Evolutionary conservation across 2,113 vertebrate genomes (phyloP), one percentile per base, ranked within the genome.

Genomic region (Chunga burmeisteri): DNA sequence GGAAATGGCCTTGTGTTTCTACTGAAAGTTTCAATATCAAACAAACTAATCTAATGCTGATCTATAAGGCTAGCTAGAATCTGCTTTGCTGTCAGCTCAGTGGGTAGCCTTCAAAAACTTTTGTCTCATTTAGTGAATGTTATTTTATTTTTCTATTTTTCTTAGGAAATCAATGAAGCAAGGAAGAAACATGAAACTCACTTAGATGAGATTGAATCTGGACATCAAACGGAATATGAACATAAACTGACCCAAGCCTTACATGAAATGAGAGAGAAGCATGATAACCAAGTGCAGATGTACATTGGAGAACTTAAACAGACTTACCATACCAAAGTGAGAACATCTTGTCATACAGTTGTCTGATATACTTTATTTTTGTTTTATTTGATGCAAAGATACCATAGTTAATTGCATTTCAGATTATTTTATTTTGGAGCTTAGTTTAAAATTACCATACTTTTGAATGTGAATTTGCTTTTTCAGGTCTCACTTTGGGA

Each of bases 231-330:
- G 19, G 99, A 99, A 15, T 99, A 98, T 2, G 98, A 99, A 46
- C 98, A 98, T 63, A 99, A 99, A 70, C 97, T 99, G 95, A 93
- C 98, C 4, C 98, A 99, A 92, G 99, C 98, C 4, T 97, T 99
- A 20, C 18, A 92, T 0, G 99, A 99, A 56, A 98, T 99, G 96
- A 97, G 99, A 32, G 86, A 98, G 29, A 98, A 99, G 73, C 99
- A 99, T 1, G 98, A 99, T 11, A 97, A 97, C 27, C 99, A 99
- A 97, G 97, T 99, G 88, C 97, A 94, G 52, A 66, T 98, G 27
- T 99, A 99, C 96, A 99, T 98, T 95, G 97, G 98, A 2, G 98
- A 99, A 94, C 97, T 99, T 26, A 98, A 99, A 70, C 97, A 98
- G 86, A 98, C 98, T 11, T 99, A 99, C 73, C 19, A 93, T 7